phyloP scores from a whole-genome alignment of 2,888 invertebrate species.

The Caenorhabditis japonica region DNA sequence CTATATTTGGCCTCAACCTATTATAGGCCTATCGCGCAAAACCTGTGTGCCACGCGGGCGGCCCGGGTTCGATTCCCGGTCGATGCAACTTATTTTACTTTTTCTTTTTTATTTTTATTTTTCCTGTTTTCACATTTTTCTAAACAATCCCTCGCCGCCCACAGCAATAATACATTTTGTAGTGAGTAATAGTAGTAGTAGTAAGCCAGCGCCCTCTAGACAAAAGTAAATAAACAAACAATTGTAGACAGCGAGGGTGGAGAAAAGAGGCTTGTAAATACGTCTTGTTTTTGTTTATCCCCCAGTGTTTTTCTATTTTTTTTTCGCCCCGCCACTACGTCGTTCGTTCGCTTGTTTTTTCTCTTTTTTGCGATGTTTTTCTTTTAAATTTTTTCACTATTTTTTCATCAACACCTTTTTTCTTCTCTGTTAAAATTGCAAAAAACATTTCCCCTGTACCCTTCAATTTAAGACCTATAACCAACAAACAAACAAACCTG shows the following conservation, averaged over 20 bases:
- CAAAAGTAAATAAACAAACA: constrained; percentile 35
- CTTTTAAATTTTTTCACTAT: constrained; percentile 10
- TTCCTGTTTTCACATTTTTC: too few relatives aligned
- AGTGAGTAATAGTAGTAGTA: constrained; percentile 9
- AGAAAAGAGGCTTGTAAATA: constrained; percentile 12
- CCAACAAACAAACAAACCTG: constrained; percentile 42
- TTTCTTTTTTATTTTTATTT: too few relatives aligned
- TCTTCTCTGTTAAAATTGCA: too few relatives aligned
- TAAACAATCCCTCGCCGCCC: too few relatives aligned
- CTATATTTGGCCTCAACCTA: too few relatives aligned
- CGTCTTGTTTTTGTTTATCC: constrained; percentile 25
- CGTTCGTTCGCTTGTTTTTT: constrained; percentile 15
- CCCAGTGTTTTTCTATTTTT: not conserved
- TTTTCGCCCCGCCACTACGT: not conserved
- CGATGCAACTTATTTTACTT: constrained; percentile 67
- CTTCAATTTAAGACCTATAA: too few relatives aligned
- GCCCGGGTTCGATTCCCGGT: constrained; percentile 72
- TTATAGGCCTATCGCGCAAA: too few relatives aligned
- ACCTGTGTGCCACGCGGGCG: constrained; percentile 73
- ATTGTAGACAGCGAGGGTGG: not conserved
- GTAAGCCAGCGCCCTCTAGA: not conserved
- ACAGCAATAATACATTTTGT: not conserved
- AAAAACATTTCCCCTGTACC: too few relatives aligned
- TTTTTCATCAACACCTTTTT: constrained; percentile 3
- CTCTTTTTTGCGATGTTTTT: constrained; percentile 17